A percentile compares a stretch with the other conserved stretches of the same genome.
Conservation (phyloP, 1,140 invertebrate genomes). For the Drosophila parvula region DNA sequence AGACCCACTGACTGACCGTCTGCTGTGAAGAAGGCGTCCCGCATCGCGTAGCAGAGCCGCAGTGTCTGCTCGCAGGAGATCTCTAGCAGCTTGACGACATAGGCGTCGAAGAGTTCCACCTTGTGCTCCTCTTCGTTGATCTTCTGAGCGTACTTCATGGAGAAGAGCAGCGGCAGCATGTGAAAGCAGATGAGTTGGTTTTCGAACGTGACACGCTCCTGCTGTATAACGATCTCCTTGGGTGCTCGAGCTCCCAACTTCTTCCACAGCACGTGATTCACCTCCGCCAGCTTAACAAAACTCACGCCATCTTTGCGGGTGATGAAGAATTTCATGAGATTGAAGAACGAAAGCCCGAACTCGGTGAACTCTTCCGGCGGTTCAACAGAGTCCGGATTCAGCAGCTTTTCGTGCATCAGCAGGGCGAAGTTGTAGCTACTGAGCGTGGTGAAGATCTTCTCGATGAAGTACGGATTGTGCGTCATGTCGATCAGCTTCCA, state of each 20-base stretch:
- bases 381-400: slow-evolving; percentile 52
- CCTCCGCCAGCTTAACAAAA: slow-evolving; percentile 81
- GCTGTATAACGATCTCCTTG: slow-evolving; percentile 77
- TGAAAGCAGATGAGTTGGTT: slow-evolving; percentile 87
- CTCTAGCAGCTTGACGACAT: slow-evolving; percentile 87
- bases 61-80: slow-evolving; percentile 87
- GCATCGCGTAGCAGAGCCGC: slow-evolving; percentile 86
- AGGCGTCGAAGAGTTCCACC: slow-evolving; percentile 86
- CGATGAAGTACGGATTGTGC: slow-evolving; percentile 64
- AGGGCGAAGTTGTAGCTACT: slow-evolving; percentile 67
- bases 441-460: slow-evolving; percentile 63
- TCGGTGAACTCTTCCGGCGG: slow-evolving; percentile 71
- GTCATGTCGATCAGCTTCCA: slow-evolving; percentile 80
- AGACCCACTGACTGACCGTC: slow-evolving; percentile 64
- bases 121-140: slow-evolving; percentile 67
- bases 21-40: slow-evolving; percentile 74
- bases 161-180: slow-evolving; percentile 86
- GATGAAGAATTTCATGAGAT: slow-evolving; percentile 86
- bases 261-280: slow-evolving; percentile 82
- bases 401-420: slow-evolving; percentile 71
- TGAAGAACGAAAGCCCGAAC: slow-evolving; percentile 82
- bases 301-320: slow-evolving; percentile 67
- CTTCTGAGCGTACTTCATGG: slow-evolving; percentile 82
- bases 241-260: slow-evolving; percentile 69
- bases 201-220: slow-evolving; percentile 83